Evolutionary conservation across 2,113 vertebrate species (phyloP).

Genomic region (Salminus brasiliensis): DNA sequence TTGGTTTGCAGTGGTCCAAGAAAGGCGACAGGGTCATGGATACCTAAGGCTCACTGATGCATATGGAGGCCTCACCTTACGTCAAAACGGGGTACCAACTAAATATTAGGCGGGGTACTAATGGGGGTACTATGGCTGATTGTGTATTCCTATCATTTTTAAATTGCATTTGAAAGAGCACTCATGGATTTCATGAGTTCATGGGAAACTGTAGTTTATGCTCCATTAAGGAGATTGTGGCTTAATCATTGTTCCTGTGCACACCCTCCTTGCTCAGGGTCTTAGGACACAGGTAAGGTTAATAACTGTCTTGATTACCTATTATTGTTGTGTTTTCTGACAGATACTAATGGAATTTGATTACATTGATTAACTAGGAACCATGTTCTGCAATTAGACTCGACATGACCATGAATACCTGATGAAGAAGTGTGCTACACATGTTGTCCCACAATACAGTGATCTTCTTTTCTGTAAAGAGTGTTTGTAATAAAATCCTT

Average conservation of each 20-base stretch:
- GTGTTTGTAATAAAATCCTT: not conserved
- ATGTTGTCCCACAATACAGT: not conserved
- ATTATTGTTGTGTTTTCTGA: constrained; percentile 43
- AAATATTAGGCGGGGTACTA: no score
- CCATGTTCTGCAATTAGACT: constrained; percentile 30
- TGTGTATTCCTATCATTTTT: not conserved
- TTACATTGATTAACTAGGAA: constrained; percentile 39
- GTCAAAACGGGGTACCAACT: no score
- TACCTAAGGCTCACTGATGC: no score
- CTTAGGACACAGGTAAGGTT: constrained; percentile 45
- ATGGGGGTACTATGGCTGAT: no score
- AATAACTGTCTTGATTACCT: constrained; percentile 42
- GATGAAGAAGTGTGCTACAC: not conserved
- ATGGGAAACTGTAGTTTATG: not conserved
- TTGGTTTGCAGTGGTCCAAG: no score
- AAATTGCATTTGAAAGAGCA: not conserved
- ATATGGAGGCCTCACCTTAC: no score
- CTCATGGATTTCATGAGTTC: constrained; percentile 10
- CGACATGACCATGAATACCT: constrained; percentile 43
- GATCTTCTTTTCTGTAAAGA: not conserved
- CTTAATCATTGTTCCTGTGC: constrained; percentile 28
- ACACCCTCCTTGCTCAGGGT: constrained; percentile 6
- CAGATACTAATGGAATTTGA: constrained; percentile 39
- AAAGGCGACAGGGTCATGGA: no score
- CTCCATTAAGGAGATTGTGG: not conserved